These are phyloP conservation scores for Hermaeophaga mercurialis DNA, from an alignment of 2,888 invertebrate species.

Conservation along the genomic window DNA sequence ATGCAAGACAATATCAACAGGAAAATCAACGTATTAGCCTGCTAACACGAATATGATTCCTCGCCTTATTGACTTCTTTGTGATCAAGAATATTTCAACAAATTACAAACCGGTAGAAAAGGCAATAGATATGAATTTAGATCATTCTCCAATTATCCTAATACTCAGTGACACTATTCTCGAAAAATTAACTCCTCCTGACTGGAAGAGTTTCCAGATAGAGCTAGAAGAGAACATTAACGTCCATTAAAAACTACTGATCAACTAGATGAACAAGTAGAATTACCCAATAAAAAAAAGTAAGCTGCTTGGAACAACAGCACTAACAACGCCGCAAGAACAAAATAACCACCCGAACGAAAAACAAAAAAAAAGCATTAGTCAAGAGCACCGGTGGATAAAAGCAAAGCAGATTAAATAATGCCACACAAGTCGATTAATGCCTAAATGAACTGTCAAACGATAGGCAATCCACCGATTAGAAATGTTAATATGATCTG, in stretches of 20 bases:
- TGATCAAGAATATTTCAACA: not conserved
- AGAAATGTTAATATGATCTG: not conserved
- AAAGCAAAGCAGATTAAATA: not conserved
- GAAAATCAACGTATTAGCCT: not conserved
- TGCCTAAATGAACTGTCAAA: not conserved
- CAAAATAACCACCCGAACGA: not conserved
- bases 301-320: not conserved
- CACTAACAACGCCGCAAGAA: not conserved
- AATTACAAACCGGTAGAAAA: not conserved
- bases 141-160: not conserved
- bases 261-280: not conserved
- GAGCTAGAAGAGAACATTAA: not conserved
- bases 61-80: not conserved
- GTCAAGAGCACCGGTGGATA: too few relatives aligned
- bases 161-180: not conserved
- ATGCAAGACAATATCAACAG: not conserved
- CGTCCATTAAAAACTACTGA: not conserved
- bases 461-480: not conserved
- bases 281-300: not conserved
- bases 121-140: not conserved
- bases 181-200: not conserved
- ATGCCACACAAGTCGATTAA: not conserved
- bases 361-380: not conserved
- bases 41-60: not conserved
- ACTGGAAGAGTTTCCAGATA: not conserved